Base-by-base conservation (phyloP, 2,888 invertebrate genomes). In the Melieria picta region DNA sequence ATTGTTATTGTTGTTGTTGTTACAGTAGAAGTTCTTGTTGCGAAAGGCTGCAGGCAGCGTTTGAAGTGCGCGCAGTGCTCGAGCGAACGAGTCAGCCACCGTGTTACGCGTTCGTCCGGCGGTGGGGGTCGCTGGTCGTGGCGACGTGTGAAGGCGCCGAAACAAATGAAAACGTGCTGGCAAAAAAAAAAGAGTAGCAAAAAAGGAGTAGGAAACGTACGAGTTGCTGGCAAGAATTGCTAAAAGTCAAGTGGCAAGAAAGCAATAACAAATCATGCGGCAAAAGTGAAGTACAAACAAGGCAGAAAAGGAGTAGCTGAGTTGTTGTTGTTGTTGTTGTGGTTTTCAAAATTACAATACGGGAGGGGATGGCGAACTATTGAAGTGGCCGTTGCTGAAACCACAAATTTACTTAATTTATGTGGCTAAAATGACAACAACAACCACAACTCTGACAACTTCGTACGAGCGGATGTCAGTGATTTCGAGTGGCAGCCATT, bases 351-450 rank as follows among this genome's bases (percentile, higher is more conserved):
- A 50, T 50, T 50, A 7, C 7, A 10, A 50, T 3, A 10, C 50
- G 11, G 11, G 50, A 50, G 11, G 7, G 50, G 11, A 50, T 50
- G 11, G 50, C 50, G 50, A 50, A 50, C 9, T 63, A 62, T 69
- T 58, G 69, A 69, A 69, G 69, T 69, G 55, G 47, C 62, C 62
- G 55, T 61, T 58, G 61, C 60, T 67, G 69, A 62, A 69, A 69
- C 69, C 69, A 55, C 69, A 69, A 69, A 69, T 69, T 69, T 69
- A 69, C 69, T 69, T 63, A 69, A 69, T 69, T 69, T 69, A 62
- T 52, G 60, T 67, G 43, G 60, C 30, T 46, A 52, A 55, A 13
- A 30, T 10, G 58, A 45, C 47, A 7, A 60, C 45, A 9, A 56
- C 56, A 10, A 56, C 13, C 7, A 56, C 16, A 30, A 13, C 13